Percentiles rank a stretch among this genome's conserved stretches.
These are phyloP conservation scores for Apocheima hispidaria DNA, from an alignment of 2,888 invertebrate species.

Conservation along the genomic window DNA sequence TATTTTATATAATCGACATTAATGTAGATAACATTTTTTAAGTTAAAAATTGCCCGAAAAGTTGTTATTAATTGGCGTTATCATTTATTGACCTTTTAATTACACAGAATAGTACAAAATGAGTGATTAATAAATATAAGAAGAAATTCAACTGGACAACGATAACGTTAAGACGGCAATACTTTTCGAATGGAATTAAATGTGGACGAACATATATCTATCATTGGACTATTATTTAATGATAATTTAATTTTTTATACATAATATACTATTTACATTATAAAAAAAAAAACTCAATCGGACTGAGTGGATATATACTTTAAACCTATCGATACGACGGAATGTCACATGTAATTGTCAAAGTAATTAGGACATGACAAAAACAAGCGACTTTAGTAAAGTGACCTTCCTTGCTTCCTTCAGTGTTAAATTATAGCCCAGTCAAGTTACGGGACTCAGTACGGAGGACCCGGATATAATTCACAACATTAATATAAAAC, in stretches of 20 bases:
- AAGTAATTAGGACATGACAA: slow-evolving; percentile 32
- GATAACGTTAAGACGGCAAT: slow-evolving; percentile 78
- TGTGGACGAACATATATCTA: slow-evolving; percentile 83
- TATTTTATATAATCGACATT: slow-evolving; percentile 32
- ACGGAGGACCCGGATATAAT: no score
- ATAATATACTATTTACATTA: slow-evolving; percentile 74
- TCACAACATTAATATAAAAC: no score
- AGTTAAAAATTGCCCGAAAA: slow-evolving; percentile 39
- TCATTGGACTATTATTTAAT: slow-evolving; percentile 79
- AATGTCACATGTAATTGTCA: slow-evolving; percentile 37
- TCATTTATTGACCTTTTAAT: slow-evolving; percentile 51
- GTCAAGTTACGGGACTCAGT: no score
- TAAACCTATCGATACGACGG: slow-evolving; percentile 41
- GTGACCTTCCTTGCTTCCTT: slow-evolving; percentile 45
- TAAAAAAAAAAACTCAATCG: slow-evolving; percentile 68
- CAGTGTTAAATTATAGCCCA: slow-evolving; percentile 32
- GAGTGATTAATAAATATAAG: slow-evolving; percentile 57
- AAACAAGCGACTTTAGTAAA: slow-evolving; percentile 33
- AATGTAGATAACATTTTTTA: slow-evolving; percentile 15
- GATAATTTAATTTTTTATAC: slow-evolving; percentile 68
- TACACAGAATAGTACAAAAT: slow-evolving; percentile 61
- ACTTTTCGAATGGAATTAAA: slow-evolving; percentile 78
- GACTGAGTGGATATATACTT: slow-evolving; percentile 45
- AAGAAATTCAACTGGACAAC: slow-evolving; percentile 74
- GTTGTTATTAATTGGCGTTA: slow-evolving; percentile 42